Conservation (phyloP, 2,113 vertebrate genomes). For the Nothoprocta perdicaria region DNA sequence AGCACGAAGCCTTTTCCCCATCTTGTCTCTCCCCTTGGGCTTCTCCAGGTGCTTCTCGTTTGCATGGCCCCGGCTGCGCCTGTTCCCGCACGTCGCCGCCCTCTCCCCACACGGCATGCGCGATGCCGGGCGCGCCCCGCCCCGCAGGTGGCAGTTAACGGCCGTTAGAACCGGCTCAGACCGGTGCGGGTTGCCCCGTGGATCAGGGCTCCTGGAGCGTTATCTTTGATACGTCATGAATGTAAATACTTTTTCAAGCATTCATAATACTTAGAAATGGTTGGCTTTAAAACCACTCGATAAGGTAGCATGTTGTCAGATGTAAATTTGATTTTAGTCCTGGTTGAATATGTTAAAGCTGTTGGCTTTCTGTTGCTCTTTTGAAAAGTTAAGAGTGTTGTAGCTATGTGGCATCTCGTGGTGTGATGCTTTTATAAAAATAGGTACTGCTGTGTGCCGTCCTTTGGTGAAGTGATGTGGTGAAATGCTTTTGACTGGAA, state of each 20-base stretch:
- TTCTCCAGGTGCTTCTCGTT: no score
- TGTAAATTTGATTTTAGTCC: constrained; percentile 69
- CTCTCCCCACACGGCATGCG: no score
- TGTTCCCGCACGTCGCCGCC: no score
- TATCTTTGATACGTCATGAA: no score
- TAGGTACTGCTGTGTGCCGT: constrained; percentile 23
- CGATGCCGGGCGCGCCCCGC: no score
- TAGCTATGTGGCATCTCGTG: constrained; percentile 10
- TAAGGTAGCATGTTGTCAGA: constrained; percentile 38
- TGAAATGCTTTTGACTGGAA: neutral
- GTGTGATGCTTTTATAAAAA: constrained; percentile 35
- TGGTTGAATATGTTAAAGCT: constrained; percentile 72
- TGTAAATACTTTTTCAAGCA: constrained; percentile 25
- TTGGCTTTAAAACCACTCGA: constrained; percentile 62
- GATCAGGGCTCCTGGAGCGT: no score
- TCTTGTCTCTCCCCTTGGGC: no score
- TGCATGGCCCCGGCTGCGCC: no score
- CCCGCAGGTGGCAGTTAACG: neutral
- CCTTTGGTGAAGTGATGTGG: constrained; percentile 18
- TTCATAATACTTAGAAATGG: constrained; percentile 33
- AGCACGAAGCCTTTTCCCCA: no score
- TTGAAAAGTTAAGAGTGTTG: constrained; percentile 50
- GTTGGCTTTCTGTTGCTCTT: constrained; percentile 46
- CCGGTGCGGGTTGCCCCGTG: no score
- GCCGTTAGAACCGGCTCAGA: no score